phyloP scores from a whole-genome alignment of 53 echinoderm and acorn worm species.

The Echinarachnius parma region DNA sequence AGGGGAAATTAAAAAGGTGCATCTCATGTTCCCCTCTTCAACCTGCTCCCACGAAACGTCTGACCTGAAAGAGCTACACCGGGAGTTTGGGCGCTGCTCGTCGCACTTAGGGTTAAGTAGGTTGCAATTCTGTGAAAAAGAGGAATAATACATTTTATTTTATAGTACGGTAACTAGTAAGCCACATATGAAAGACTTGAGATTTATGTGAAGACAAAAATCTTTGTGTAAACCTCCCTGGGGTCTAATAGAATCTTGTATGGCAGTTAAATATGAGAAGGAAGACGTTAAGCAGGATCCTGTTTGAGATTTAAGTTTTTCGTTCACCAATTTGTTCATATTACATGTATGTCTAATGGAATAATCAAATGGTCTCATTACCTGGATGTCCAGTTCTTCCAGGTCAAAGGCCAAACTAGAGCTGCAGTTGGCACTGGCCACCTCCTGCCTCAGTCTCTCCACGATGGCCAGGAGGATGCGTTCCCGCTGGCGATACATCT shows the following conservation, averaged over 20 bases:
- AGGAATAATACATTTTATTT: too few relatives aligned
- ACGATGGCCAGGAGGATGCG: constrained; percentile 22
- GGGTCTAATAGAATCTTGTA: too few relatives aligned
- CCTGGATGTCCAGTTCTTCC: constrained; percentile 22
- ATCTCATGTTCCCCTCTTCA: constrained; percentile 72
- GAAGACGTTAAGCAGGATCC: too few relatives aligned
- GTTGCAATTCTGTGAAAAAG: constrained; percentile 23
- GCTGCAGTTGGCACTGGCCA: constrained; percentile 5
- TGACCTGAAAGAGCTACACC: constrained; percentile 76
- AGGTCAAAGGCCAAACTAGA: constrained; percentile 8
- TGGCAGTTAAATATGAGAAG: too few relatives aligned
- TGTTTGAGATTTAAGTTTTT: too few relatives aligned
- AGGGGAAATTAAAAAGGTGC: constrained; percentile 78
- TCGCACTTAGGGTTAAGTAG: constrained; percentile 46
- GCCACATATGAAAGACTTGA: too few relatives aligned
- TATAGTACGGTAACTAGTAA: too few relatives aligned
- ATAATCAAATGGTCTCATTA: too few relatives aligned
- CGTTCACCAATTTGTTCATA: too few relatives aligned
- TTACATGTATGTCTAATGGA: too few relatives aligned
- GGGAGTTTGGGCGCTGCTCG: constrained; percentile 54
- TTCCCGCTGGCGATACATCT: constrained; percentile 21
- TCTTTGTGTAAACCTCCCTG: too few relatives aligned
- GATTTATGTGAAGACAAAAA: too few relatives aligned
- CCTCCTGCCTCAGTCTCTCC: not conserved
- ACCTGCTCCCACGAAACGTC: constrained; percentile 94